Evolutionary conservation across 2,797 vertebrate genomes (phyloP), one percentile per base, ranked within the genome.

Genomic region (Esox masquinongy): DNA sequence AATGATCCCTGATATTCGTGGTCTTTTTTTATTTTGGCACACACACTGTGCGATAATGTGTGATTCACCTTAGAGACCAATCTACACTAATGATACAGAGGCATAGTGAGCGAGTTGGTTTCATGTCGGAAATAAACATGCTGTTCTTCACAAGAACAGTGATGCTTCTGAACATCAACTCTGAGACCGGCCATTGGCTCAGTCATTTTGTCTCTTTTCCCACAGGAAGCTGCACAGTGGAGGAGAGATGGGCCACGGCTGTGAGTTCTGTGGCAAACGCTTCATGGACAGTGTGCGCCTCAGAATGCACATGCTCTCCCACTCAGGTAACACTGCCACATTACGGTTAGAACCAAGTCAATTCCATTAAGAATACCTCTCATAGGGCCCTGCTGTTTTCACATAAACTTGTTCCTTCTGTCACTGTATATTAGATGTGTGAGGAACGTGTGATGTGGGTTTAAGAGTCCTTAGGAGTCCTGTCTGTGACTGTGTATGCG

Each of bases 291-390:
- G 96, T 91, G 94, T 99, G 91, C 94, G 98, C 51, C 96, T 99
- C 77, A 94, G 97, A 89, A 99, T 99, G 97, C 98, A 99, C 94
- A 96, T 98, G 96, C 90, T 99, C 92, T 98, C 97, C 91, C 98
- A 99, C 92, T 95, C 98, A 97, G 97, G 98, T 99, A 96, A 88
- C 74, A 80, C 63, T 49, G 14, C 19, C 26, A 2, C 14, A 9
- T 34, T 1, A 34, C 34, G 31, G 3, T 6, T 6, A 34, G 7
- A 29, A 66, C 24, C 11, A 1, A 34, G 63, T 66, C 12, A 22
- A 22, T 61, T 61, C 56, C 22, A 47, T 5, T 22, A 3, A 6
- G 9, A 51, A 53, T 9, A 31, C 49, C 26, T 8, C 19, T 71
- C 16, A 56, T 12, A n/a, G 3, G 31, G 4, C 17, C 26, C 16